phyloP scores from a whole-genome alignment of 2,113 vertebrate species.

The Boulengeromyrus knoepffleri region DNA sequence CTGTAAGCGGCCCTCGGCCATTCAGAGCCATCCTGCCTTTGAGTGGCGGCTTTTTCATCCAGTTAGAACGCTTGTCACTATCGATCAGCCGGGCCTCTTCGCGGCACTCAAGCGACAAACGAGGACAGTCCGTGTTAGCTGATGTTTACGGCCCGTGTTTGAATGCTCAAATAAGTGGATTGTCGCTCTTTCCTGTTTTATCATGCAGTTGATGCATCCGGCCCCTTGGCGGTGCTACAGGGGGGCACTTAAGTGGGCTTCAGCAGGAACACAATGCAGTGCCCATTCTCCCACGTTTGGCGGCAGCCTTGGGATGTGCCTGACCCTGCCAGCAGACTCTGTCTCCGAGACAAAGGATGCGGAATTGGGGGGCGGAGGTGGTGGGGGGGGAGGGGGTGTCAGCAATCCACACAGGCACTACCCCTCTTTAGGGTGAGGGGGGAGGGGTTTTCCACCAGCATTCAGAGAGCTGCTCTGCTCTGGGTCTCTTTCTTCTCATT shows the following conservation, averaged over 20 bases:
- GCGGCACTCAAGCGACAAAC: neutral
- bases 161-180: neutral
- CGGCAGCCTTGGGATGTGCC: neutral
- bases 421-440: neutral
- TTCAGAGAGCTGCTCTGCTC: neutral
- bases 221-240: neutral
- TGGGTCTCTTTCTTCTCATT: neutral
- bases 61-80: neutral
- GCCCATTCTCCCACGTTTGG: neutral
- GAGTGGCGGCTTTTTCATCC: neutral
- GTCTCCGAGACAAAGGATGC: conserved; percentile 12
- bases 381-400: neutral
- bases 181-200: neutral
- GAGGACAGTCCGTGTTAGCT: neutral
- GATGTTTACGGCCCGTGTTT: neutral
- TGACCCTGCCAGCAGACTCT: neutral
- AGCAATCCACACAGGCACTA: neutral
- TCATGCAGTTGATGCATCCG: neutral
- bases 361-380: neutral
- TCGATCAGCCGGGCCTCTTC: neutral
- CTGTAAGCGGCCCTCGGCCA: neutral
- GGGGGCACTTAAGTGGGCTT: neutral
- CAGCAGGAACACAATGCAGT: neutral
- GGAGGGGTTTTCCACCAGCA: neutral
- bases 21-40: neutral